Evolutionary conservation across 2,888 invertebrate genomes (phyloP).

Genomic region (Pterostichus madidus): DNA sequence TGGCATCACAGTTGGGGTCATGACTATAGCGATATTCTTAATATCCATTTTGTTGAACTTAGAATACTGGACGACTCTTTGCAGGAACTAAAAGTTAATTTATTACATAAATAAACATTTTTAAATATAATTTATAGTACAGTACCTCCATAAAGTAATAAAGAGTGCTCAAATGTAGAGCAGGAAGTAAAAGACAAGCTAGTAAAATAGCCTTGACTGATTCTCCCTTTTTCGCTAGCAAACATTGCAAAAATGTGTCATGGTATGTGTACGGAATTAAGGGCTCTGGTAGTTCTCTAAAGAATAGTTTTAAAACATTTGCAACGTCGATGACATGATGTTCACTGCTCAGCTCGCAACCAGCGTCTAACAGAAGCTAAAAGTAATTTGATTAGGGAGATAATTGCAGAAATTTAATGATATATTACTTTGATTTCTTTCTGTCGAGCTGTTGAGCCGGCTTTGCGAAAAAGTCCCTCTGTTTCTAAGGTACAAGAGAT

Average conservation of each 20-base stretch:
- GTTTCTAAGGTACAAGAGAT: constrained; percentile 84
- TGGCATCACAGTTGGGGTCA: constrained; percentile 93
- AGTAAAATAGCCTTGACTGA: constrained; percentile 83
- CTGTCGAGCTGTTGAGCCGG: constrained; percentile 90
- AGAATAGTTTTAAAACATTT: constrained; percentile 90
- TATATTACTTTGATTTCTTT: constrained; percentile 87
- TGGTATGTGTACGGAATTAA: constrained; percentile 87
- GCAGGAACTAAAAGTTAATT: constrained; percentile 80
- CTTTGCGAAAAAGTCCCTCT: constrained; percentile 94
- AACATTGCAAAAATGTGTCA: constrained; percentile 86
- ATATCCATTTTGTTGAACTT: constrained; percentile 90
- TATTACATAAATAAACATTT: constrained; percentile 54
- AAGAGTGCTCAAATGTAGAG: constrained; percentile 87
- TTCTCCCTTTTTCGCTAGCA: constrained; percentile 81
- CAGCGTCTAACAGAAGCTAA: constrained; percentile 85
- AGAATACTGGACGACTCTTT: constrained; percentile 84
- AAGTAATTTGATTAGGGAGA: constrained; percentile 68
- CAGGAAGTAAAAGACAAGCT: constrained; percentile 86
- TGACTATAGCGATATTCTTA: constrained; percentile 90
- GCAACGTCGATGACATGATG: constrained; percentile 92
- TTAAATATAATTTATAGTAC: constrained; percentile 48
- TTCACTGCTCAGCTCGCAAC: constrained; percentile 84
- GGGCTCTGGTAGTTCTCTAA: constrained; percentile 91
- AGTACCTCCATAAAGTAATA: constrained; percentile 89
- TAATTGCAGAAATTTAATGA: constrained; percentile 67